Conservation (phyloP, 2,888 invertebrate genomes). For the Drosophila quinaria region DNA sequence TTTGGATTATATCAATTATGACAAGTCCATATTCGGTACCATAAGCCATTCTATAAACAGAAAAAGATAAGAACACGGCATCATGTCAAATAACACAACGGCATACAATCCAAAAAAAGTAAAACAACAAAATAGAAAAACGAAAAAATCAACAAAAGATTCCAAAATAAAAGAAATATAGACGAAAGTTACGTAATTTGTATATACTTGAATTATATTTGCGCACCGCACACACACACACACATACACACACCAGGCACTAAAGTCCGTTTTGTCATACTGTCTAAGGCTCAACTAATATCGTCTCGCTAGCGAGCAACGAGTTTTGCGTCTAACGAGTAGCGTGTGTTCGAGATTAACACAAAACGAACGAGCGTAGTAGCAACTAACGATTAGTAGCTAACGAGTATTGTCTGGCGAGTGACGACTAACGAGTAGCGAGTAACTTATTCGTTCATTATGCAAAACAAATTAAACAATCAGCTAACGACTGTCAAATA, state of each 20-base stretch:
- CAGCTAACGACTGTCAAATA: conserved; percentile 5
- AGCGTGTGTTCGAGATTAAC: conserved; percentile 8
- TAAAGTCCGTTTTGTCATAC: conserved; percentile 47
- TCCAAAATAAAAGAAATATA: conserved; percentile 8
- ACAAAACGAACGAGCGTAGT: conserved; percentile 12
- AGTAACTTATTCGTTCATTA: neutral
- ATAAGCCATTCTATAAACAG: conserved; percentile 93
- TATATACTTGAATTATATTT: conserved; percentile 40
- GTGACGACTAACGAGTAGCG: conserved; percentile 3
- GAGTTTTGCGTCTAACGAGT: conserved; percentile 9
- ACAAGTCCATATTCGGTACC: conserved; percentile 98
- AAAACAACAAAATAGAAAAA: neutral
- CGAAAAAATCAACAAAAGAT: conserved; percentile 7
- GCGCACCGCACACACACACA: conserved; percentile 37
- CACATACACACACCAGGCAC: conserved; percentile 65
- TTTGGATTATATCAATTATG: conserved; percentile 97
- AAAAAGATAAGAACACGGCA: conserved; percentile 56
- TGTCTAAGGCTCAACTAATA: conserved; percentile 32
- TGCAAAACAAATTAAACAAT: conserved; percentile 3
- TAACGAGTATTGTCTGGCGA: conserved; percentile 11
- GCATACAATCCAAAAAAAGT: conserved; percentile 42
- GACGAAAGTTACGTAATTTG: conserved; percentile 14
- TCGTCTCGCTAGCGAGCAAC: conserved; percentile 10
- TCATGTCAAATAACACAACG: conserved; percentile 61
- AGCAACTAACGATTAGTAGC: conserved; percentile 6